Evolutionary conservation across 2,888 invertebrate genomes (phyloP).

Genomic region (Eupeodes luniger): DNA sequence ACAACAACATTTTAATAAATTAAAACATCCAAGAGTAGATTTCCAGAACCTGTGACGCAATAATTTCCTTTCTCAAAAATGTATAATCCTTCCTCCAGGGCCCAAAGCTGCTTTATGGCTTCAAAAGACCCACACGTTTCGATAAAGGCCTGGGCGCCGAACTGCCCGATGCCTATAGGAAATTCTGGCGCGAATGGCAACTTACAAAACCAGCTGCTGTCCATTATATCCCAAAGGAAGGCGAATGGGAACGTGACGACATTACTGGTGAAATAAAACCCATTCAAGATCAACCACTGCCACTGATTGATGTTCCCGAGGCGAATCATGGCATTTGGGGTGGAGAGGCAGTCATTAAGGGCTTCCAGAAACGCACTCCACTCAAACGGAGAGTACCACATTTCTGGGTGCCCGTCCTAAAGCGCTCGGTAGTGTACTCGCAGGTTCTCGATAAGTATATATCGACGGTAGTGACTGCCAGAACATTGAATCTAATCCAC

Average conservation of each 20-base stretch:
- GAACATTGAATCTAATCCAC: conserved; percentile 93
- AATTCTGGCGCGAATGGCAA: conserved; percentile 95
- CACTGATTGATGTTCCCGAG: conserved; percentile 91
- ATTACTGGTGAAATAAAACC: conserved; percentile 89
- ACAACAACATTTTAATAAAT: conserved; percentile 3
- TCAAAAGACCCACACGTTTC: conserved; percentile 85
- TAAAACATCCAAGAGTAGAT: conserved; percentile 20
- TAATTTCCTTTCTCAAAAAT: conserved; percentile 53
- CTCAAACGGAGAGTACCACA: conserved; percentile 89
- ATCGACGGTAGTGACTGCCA: conserved; percentile 91
- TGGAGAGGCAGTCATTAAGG: conserved; percentile 96
- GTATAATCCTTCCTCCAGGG: conserved; percentile 78
- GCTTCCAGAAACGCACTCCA: conserved; percentile 89
- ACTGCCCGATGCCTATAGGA: conserved; percentile 92
- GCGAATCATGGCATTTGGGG: conserved; percentile 96
- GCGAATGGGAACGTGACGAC: conserved; percentile 90
- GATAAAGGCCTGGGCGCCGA: conserved; percentile 88
- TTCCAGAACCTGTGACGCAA: conserved; percentile 81
- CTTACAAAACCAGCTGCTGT: conserved; percentile 87
- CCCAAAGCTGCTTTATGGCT: conserved; percentile 83
- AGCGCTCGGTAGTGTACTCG: conserved; percentile 93
- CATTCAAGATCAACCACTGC: conserved; percentile 91
- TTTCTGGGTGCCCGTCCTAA: conserved; percentile 94
- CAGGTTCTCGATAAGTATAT: conserved; percentile 95
- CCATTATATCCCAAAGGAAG: conserved; percentile 89